A percentile compares a stretch with the other conserved stretches of the same genome.
Conservation (phyloP, 2,797 vertebrate species). For the Falco berigora region DNA sequence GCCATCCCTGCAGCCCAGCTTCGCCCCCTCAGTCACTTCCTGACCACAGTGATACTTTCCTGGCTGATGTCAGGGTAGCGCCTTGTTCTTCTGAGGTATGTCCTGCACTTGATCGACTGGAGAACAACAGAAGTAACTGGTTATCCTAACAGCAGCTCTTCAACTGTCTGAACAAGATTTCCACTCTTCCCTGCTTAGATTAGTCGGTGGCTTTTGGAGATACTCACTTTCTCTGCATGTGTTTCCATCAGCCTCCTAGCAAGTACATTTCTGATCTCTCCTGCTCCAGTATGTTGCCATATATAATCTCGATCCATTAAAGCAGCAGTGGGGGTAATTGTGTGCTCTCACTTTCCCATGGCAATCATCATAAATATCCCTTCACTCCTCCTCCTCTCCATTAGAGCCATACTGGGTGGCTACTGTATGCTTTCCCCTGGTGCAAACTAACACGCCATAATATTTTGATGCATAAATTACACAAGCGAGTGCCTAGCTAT, state of each 20-base stretch:
- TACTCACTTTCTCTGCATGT: not conserved
- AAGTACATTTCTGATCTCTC: not conserved
- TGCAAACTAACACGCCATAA: not conserved
- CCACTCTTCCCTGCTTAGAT: not conserved
- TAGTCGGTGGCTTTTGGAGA: not conserved
- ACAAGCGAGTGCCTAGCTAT: not conserved
- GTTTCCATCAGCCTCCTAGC: not conserved
- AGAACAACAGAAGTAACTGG: not conserved
- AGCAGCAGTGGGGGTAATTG: not conserved
- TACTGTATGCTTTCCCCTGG: not conserved
- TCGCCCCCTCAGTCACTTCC: not conserved
- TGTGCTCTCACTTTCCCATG: not conserved
- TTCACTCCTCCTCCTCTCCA: not conserved
- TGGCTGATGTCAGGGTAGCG: not conserved
- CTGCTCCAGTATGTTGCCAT: not conserved
- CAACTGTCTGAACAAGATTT: not conserved
- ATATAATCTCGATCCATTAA: not conserved
- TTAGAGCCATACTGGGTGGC: not conserved
- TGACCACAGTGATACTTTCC: not conserved
- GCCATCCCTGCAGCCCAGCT: not conserved
- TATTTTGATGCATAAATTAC: constrained; percentile 14
- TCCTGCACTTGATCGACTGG: not conserved
- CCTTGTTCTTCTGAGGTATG: not conserved
- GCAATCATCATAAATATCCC: not conserved
- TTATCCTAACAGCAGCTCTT: not conserved